phyloP scores from a whole-genome alignment of 2,113 vertebrate genomes.

The Astur gentilis region DNA sequence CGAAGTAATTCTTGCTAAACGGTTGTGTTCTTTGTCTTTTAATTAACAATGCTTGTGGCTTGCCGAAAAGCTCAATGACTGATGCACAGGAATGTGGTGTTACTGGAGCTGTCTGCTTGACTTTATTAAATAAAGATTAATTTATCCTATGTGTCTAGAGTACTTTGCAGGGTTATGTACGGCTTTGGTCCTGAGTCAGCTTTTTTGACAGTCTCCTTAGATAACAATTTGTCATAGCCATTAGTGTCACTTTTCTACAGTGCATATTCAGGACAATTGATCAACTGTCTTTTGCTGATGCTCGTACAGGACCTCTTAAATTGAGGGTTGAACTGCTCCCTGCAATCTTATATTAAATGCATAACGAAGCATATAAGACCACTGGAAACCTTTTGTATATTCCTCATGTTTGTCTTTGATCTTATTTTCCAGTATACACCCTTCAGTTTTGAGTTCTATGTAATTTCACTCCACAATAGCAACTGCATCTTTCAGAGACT shows the following conservation, averaged over 20 bases:
- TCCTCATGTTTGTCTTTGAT: neutral
- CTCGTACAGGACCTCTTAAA: neutral
- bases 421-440: neutral
- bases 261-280: neutral
- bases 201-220: neutral
- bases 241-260: neutral
- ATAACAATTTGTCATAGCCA: neutral
- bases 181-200: neutral
- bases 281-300: neutral
- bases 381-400: neutral
- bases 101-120: neutral
- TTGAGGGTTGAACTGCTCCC: neutral
- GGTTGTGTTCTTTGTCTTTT: neutral
- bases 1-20: neutral
- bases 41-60: neutral
- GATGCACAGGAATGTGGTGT: neutral
- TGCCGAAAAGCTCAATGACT: neutral
- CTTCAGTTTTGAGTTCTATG: neutral
- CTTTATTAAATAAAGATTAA: constrained; percentile 28
- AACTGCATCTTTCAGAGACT: neutral
- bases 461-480: neutral
- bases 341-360: neutral
- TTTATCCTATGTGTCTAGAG: neutral
- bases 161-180: neutral
- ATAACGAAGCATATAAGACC: neutral